A percentile compares a stretch with the other conserved stretches of the same genome.
Evolutionary conservation across 2,888 invertebrate genomes (phyloP).

Genomic region (Pristionchus maxplancki): DNA sequence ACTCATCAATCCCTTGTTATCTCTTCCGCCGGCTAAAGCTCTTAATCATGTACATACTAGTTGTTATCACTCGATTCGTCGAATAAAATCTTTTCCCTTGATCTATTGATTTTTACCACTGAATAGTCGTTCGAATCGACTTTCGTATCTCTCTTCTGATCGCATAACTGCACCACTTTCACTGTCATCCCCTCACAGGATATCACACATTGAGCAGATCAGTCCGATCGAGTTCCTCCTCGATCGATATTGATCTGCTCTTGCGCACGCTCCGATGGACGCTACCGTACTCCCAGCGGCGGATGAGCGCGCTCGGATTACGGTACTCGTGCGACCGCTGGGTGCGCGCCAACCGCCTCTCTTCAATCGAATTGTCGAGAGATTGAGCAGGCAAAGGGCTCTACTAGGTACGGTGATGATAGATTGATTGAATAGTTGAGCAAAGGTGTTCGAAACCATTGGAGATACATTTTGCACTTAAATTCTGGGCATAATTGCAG

Average conservation of each 20-base stretch:
- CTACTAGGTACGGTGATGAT: constrained; percentile 54
- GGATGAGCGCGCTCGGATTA: constrained; percentile 43
- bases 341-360: neutral
- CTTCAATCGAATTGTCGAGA: constrained; percentile 62
- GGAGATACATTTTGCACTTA: no score
- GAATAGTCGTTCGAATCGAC: constrained; percentile 47
- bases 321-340: constrained; percentile 50
- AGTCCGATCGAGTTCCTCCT: neutral
- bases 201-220: neutral
- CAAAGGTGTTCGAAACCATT: no score
- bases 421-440: neutral
- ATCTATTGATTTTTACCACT: neutral
- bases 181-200: neutral
- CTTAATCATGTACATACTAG: constrained; percentile 24
- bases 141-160: neutral
- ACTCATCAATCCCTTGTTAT: neutral
- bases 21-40: neutral
- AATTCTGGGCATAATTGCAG: no score
- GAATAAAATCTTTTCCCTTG: neutral
- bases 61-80: neutral
- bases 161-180: neutral
- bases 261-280: constrained; percentile 13
- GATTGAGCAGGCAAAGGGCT: constrained; percentile 61
- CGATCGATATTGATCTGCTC: constrained; percentile 27
- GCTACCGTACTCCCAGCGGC: neutral